These are phyloP conservation scores for Sphenopsis melanotis DNA, from an alignment of 2,797 vertebrate species.

Conservation along the genomic window DNA sequence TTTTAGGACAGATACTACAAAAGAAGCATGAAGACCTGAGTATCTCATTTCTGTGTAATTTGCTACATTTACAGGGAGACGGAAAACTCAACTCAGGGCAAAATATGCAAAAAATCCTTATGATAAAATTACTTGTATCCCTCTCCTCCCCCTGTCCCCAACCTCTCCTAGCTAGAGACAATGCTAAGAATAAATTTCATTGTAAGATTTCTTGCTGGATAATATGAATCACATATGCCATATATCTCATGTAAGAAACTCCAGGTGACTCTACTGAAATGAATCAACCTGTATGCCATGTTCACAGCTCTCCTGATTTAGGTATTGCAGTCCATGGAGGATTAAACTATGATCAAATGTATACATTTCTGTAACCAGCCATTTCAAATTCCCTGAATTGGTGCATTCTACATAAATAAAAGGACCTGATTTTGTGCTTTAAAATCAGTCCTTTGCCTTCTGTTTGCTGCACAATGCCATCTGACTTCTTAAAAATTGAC, in stretches of 20 bases:
- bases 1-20: background rate
- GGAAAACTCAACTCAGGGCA: background rate
- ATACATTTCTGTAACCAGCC: slow-evolving; percentile 66
- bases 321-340: slow-evolving; percentile 51
- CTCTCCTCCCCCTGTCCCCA: background rate
- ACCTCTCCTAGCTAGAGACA: background rate
- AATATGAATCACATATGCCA: background rate
- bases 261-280: slow-evolving; percentile 56
- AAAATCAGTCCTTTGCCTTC: slow-evolving; percentile 67
- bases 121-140: background rate
- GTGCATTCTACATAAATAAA: slow-evolving; percentile 74
- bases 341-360: slow-evolving; percentile 59
- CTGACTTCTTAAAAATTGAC: slow-evolving; percentile 69
- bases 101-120: background rate
- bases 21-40: background rate
- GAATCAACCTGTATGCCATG: slow-evolving; percentile 14
- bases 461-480: slow-evolving; percentile 68
- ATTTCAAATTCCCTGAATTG: slow-evolving; percentile 68
- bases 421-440: slow-evolving; percentile 73
- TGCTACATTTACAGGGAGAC: background rate
- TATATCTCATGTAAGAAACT: background rate
- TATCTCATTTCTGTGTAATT: background rate
- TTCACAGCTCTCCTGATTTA: slow-evolving; percentile 30
- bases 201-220: background rate
- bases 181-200: background rate